These are phyloP conservation scores for Nomada fabriciana DNA, from an alignment of 2,888 invertebrate genomes.

Conservation along the genomic window DNA sequence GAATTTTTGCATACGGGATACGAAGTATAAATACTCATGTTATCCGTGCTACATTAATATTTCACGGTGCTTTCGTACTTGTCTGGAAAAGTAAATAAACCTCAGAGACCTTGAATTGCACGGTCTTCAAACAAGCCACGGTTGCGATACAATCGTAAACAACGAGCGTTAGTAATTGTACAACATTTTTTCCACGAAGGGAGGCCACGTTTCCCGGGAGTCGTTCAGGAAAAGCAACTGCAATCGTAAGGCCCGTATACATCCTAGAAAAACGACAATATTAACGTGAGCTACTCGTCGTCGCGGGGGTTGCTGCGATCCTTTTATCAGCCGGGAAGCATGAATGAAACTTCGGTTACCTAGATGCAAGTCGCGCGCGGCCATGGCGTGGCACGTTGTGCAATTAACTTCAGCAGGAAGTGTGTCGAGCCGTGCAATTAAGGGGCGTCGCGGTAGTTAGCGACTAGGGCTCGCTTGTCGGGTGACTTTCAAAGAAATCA, in stretches of 20 bases:
- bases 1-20: no score
- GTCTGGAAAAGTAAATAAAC: no score
- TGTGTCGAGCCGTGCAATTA: slow-evolving; percentile 70
- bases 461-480: slow-evolving; percentile 45
- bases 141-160: no score
- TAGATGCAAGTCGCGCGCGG: slow-evolving; percentile 54
- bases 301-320: neutral
- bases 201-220: slow-evolving; percentile 58
- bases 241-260: neutral
- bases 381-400: slow-evolving; percentile 53
- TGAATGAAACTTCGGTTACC: slow-evolving; percentile 73
- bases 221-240: slow-evolving; percentile 20
- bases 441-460: slow-evolving; percentile 62
- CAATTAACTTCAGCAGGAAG: slow-evolving; percentile 71
- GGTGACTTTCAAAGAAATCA: slow-evolving; percentile 57
- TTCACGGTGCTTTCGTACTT: no score
- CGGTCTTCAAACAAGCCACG: neutral
- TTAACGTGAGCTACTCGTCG: no score
- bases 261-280: neutral
- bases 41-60: no score
- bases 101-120: neutral
- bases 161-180: neutral
- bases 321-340: slow-evolving; percentile 51
- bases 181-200: slow-evolving; percentile 44
- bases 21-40: no score